Evolutionary conservation across 1,140 invertebrate species (phyloP).

Genomic region (Luehdorfia chinensis): DNA sequence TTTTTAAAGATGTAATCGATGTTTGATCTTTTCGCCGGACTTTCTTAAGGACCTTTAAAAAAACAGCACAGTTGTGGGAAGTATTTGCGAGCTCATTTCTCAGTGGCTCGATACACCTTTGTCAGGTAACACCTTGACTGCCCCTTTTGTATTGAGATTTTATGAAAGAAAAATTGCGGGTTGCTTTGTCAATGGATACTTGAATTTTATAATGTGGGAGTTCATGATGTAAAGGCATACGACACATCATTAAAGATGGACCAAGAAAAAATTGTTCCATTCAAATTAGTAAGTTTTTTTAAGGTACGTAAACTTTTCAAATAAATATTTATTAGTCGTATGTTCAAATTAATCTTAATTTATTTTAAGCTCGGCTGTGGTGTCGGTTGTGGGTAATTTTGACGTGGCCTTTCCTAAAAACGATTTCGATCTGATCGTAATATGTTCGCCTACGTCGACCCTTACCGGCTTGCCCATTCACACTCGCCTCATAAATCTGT

Average conservation of each 20-base stretch:
- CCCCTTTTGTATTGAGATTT: constrained; percentile 35
- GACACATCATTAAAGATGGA: constrained; percentile 12
- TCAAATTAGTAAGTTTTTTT: no score
- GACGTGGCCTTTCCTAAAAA: no score
- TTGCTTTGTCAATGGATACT: constrained; percentile 46
- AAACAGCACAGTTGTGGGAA: constrained; percentile 53
- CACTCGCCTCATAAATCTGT: no score
- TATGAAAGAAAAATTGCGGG: constrained; percentile 47
- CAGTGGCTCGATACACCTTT: constrained; percentile 51
- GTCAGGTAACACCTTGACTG: constrained; percentile 47
- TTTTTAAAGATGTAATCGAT: neutral
- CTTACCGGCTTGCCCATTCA: no score
- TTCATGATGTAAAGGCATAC: constrained; percentile 16
- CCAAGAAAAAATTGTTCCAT: no score
- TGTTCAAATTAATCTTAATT: no score
- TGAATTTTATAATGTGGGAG: constrained; percentile 27
- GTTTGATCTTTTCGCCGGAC: constrained; percentile 14
- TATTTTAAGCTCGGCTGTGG: no score
- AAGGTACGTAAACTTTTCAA: no score
- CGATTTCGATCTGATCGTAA: no score
- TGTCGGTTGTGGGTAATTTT: no score
- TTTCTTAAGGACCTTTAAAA: constrained; percentile 3
- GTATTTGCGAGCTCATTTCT: constrained; percentile 46
- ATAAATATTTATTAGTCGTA: no score
- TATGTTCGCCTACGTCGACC: no score